Evolutionary conservation across 2,888 invertebrate genomes (phyloP), one percentile per base, ranked within the genome.

Genomic region (Sphinx pinastri): DNA sequence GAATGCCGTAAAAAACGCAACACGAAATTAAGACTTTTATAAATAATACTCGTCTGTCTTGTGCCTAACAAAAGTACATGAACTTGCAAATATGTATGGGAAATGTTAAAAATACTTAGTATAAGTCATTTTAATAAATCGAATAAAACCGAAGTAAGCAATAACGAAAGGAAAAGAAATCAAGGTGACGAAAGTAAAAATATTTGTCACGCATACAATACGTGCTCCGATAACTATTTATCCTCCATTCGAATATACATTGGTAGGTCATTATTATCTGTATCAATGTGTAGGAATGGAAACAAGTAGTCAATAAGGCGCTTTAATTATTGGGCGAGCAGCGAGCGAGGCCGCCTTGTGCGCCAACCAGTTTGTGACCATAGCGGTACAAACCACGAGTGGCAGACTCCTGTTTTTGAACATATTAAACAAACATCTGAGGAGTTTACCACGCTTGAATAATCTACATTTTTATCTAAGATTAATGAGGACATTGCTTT

Each of bases 351-450:
- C 87, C 93, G 88, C 80, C 90, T 84, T 90, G 89, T 87, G 81
- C 83, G 82, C 86, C 81, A 91, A 93, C 94, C 92, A 92, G 94
- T 94, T 92, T 93, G 88, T 88, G 87, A 88, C 82, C 83, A 72
- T 76, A 77, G 82, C 80, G 84, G 82, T 75, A 76, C 83, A 85
- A 89, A 86, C 80, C 77, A 84, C 75, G 77, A 84, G 85, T 75
- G 79, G 72, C 76, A 74, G 74, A 70, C 75, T 54, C 51, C 11
- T 59, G 14, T 68, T 31, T 51, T 12, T 19, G 60, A 45, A 54
- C 52, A 60, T 63, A 47, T 19, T 47, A 63, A 63, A 49, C 63
- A 49, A 25, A 25, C 25, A 25, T 47, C 19, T 49, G 14, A 63
- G 19, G 13, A 19, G 13, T 19, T 63, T 19, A 47, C 49, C 19